A percentile compares a stretch with the other conserved stretches of the same genome.
Evolutionary conservation across 2,888 invertebrate genomes (phyloP).

Genomic region (Eledona agricola): DNA sequence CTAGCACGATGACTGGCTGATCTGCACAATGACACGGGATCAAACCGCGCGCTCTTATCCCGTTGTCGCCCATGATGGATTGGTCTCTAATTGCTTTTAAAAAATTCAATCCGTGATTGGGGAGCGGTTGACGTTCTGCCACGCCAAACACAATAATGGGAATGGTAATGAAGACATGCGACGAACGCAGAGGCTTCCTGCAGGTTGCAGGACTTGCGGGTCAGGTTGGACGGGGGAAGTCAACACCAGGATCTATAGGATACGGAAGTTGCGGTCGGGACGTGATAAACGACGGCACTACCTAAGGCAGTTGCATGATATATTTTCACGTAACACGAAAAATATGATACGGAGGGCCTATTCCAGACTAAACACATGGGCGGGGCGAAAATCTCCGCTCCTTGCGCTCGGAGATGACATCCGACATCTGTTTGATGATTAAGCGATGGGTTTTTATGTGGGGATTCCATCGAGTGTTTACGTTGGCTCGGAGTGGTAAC

Average conservation of each 20-base stretch:
- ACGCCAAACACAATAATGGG: too few species aligned
- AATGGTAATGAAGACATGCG: too few species aligned
- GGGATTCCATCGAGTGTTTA: not conserved
- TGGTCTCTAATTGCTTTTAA: too few species aligned
- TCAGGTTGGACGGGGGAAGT: slow-evolving; percentile 28
- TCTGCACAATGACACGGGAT: too few species aligned
- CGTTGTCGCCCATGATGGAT: too few species aligned
- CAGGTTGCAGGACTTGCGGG: slow-evolving; percentile 15
- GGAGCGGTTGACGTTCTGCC: too few species aligned
- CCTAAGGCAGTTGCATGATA: slow-evolving; percentile 27
- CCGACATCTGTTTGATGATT: slow-evolving; percentile 22
- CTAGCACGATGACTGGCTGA: too few species aligned
- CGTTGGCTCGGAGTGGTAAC: slow-evolving; percentile 22
- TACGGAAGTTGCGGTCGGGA: slow-evolving; percentile 27
- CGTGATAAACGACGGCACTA: slow-evolving; percentile 32
- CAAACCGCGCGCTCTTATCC: too few species aligned
- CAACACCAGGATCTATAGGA: slow-evolving; percentile 25
- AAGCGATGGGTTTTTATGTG: slow-evolving; percentile 12
- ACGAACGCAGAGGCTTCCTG: too few species aligned
- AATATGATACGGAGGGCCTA: slow-evolving; percentile 27
- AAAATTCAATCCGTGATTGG: too few species aligned
- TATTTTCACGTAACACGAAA: slow-evolving; percentile 29
- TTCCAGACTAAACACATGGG: slow-evolving; percentile 32
- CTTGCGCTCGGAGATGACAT: slow-evolving; percentile 12
- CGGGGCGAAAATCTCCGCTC: slow-evolving; percentile 13